Evolutionary conservation across 2,113 vertebrate genomes (phyloP).

Genomic region (Oreochromis spilurus): DNA sequence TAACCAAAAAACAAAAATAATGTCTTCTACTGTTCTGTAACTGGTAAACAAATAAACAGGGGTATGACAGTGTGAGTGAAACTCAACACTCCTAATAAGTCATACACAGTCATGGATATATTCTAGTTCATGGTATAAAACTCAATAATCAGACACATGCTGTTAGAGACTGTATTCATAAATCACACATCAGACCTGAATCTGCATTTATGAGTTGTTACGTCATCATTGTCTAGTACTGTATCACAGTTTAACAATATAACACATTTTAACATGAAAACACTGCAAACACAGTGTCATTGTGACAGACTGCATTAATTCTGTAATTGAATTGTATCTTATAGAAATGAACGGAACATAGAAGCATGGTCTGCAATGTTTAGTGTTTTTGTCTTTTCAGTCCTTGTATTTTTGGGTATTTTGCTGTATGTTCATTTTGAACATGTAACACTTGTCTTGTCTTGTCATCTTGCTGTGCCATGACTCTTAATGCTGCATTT

Average conservation of each 20-base stretch:
- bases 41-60: not conserved
- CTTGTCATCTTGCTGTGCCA: not conserved
- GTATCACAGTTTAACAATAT: not conserved
- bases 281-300: not conserved
- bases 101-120: not conserved
- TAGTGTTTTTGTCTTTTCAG: not conserved
- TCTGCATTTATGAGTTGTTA: not conserved
- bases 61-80: not conserved
- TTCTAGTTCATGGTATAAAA: not conserved
- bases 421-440: not conserved
- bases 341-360: not conserved
- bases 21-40: not conserved
- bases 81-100: not conserved
- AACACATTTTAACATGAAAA: not conserved
- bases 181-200: not conserved
- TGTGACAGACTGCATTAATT: not conserved
- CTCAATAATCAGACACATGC: not conserved
- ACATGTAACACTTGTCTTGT: not conserved
- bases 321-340: not conserved
- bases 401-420: fast-evolving
- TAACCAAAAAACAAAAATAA: not conserved
- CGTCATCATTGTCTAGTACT: not conserved
- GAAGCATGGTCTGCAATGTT: not conserved
- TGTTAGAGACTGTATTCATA: not conserved
- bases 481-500: not conserved